Evolutionary conservation across 2,113 vertebrate genomes (phyloP).

Genomic region (Myrmecobius fasciatus): DNA sequence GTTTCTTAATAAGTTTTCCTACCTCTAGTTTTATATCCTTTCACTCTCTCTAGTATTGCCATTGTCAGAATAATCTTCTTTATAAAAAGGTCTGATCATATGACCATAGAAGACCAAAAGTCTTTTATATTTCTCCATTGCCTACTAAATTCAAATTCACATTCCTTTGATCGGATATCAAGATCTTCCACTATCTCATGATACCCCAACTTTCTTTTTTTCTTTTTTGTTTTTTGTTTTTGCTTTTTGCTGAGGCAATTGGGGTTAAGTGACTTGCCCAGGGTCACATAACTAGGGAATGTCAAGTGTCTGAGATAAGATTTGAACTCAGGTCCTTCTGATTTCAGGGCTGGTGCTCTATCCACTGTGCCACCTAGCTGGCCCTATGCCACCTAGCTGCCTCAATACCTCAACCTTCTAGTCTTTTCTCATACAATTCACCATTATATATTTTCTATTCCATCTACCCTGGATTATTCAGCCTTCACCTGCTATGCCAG

Average conservation of each 20-base stretch:
- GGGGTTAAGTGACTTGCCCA: no score
- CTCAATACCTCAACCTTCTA: not conserved
- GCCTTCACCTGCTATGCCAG: not conserved
- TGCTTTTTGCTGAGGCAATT: no score
- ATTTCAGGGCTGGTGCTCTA: no score
- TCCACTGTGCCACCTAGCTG: no score
- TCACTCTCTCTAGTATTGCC: not conserved
- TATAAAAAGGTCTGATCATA: not conserved
- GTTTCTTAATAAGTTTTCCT: not conserved
- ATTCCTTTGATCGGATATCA: not conserved
- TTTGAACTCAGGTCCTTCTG: no score
- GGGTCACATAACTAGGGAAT: no score
- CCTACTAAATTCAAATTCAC: slow-evolving; percentile 31
- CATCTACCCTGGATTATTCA: not conserved
- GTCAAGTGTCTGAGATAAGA: no score
- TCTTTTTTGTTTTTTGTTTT: no score
- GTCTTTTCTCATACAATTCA: not conserved
- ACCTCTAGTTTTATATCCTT: not conserved
- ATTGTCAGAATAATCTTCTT: not conserved
- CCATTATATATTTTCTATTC: not conserved
- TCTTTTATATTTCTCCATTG: not conserved
- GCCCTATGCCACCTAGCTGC: no score
- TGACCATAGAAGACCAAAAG: not conserved
- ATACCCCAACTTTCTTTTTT: not conserved
- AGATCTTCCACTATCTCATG: not conserved